Conservation (phyloP, 1,140 invertebrate genomes). For the Arion vulgaris region DNA sequence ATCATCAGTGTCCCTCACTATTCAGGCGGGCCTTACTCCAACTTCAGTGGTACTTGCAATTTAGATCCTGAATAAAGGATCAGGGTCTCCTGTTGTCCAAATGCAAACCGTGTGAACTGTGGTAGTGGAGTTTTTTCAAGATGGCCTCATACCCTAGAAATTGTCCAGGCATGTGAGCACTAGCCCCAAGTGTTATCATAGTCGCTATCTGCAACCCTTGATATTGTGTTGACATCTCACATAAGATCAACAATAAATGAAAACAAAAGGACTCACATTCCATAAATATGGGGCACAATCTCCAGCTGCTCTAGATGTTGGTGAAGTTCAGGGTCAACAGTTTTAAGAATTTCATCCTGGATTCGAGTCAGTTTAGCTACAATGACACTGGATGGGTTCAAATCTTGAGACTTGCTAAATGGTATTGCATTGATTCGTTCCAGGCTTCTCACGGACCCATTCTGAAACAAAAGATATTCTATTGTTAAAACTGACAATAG, state of each 20-base stretch:
- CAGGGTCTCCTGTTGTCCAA: no score
- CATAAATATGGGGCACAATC: conserved; percentile 85
- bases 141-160: no score
- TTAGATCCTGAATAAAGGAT: no score
- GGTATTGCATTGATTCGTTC: conserved; percentile 55
- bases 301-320: conserved; percentile 80
- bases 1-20: no score
- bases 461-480: conserved; percentile 13
- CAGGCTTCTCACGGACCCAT: conserved; percentile 29
- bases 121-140: no score
- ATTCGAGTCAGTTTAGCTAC: conserved; percentile 81
- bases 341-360: conserved; percentile 79
- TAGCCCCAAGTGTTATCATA: no score
- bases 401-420: conserved; percentile 69
- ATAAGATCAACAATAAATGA: not conserved
- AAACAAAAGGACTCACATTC: conserved; percentile 79
- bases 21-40: no score
- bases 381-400: conserved; percentile 76
- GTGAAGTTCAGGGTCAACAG: conserved; percentile 79
- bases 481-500: no score
- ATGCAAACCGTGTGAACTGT: no score
- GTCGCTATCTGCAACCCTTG: no score
- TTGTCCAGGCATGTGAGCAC: no score
- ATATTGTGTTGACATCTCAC: not conserved
- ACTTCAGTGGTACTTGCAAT: no score